Base-by-base conservation (phyloP, 2,113 vertebrate species). In the Ploceus nigricollis region DNA sequence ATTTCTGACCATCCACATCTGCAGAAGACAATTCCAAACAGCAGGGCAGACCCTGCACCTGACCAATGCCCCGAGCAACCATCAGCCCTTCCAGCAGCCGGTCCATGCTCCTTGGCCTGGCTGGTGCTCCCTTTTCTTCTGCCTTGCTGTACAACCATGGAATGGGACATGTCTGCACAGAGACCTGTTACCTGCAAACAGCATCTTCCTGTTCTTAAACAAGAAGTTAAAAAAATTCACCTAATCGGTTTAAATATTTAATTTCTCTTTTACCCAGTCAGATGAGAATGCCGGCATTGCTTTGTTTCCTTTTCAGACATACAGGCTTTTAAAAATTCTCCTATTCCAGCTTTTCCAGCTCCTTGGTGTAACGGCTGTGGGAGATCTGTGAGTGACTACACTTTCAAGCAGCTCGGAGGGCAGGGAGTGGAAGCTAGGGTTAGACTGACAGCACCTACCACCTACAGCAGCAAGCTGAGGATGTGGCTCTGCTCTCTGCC, bases 391-490 rank as follows among this genome's bases (percentile, higher is more conserved):
- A 60, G 84, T 27, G 57, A 10, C 33, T 93, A 35, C 4, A 1
- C 54, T 14, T 60, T 3, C 2, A 88, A 96, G 89, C 92, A 76
- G 61, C 60, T 86, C 13, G 7, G 85, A 31, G 23, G 70, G 76
- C 39, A 19, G 85, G 64, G 85, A 28, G 44, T 2, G 48, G 73
- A 65, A 82, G 87, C 11, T 63, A 11, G 37, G 5, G 64, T 76
- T 18, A 25, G 51, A 23, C 10, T 16, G 68, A 68, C 10, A 77
- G 95, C 90, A 66, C 56, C 91, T 97, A 56, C 83, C 82, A 92
- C 33, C 96, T 96, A 93, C 44, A 94, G 89, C 89, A 73, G 90
- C 90, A 93, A 91, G 91, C 91, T 44, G 79, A 80, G 77, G 51
- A 51, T 7, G 21, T 1, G 24, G 11, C 89, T 94, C 77, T 73